Conservation (phyloP, 2,113 vertebrate genomes). For the Arvicanthis niloticus region DNA sequence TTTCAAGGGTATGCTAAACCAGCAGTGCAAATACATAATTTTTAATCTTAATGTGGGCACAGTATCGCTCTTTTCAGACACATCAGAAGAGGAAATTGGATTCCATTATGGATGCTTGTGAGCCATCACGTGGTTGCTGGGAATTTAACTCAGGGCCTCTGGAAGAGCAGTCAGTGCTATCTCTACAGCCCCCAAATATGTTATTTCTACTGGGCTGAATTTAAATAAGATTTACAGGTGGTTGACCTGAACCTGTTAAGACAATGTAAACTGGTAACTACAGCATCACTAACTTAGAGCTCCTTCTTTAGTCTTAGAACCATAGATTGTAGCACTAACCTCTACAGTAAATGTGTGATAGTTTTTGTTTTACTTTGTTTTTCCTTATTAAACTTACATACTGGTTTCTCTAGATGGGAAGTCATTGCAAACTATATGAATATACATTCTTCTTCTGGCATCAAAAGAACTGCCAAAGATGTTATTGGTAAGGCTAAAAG, state of each 20-base stretch:
- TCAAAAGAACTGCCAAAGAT: conserved; percentile 97
- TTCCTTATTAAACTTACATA: neutral
- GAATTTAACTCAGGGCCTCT: too few relatives aligned
- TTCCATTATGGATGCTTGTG: too few relatives aligned
- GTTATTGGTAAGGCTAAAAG: conserved; percentile 99
- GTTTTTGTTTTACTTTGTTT: conserved; percentile 18
- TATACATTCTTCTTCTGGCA: conserved; percentile 94
- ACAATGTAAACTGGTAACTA: neutral
- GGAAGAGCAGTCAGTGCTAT: too few relatives aligned
- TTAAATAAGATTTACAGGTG: conserved; percentile 7
- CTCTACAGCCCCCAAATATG: neutral
- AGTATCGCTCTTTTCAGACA: too few relatives aligned
- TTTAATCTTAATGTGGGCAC: neutral
- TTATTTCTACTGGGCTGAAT: conserved; percentile 18
- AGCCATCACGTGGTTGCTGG: too few relatives aligned
- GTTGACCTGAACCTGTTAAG: conserved; percentile 35
- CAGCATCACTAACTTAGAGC: neutral
- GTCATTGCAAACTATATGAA: conserved; percentile 99
- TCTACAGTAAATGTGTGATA: conserved; percentile 14
- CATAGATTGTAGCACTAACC: neutral
- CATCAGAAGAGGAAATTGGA: too few relatives aligned
- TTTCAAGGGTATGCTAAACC: neutral
- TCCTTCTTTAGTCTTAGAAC: neutral
- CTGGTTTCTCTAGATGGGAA: conserved; percentile 92
- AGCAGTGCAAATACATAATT: neutral